Conservation (phyloP, 2,888 invertebrate species). For the Athripsodes cinereus region DNA sequence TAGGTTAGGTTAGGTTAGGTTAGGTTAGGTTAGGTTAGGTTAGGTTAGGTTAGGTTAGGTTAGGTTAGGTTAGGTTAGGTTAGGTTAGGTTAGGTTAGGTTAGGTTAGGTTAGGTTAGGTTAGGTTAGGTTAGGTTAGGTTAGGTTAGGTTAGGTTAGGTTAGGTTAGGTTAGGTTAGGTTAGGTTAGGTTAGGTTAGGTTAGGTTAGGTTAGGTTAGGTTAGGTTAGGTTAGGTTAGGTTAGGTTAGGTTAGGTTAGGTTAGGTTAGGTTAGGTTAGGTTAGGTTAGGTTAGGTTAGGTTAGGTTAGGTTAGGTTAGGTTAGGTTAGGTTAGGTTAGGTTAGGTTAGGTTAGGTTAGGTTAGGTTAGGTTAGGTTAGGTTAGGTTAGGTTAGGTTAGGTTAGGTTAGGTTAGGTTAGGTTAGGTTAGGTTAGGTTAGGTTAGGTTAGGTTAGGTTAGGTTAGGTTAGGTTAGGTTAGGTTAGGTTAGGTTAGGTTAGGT, state of each 20-base stretch:
- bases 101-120: slow-evolving; percentile 5
- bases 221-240: slow-evolving; percentile 6
- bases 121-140: slow-evolving; percentile 5
- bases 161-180: slow-evolving; percentile 5
- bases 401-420: slow-evolving; percentile 5
- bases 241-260: slow-evolving; percentile 10
- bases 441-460: slow-evolving; percentile 5
- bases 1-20: slow-evolving; percentile 13
- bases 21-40: slow-evolving; percentile 8
- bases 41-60: slow-evolving; percentile 6
- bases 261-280: slow-evolving; percentile 9
- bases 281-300: slow-evolving; percentile 6
- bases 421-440: slow-evolving; percentile 5
- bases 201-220: slow-evolving; percentile 5
- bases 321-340: slow-evolving; percentile 5
- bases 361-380: slow-evolving; percentile 5
- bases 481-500: slow-evolving; percentile 5
- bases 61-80: slow-evolving; percentile 18
- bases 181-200: slow-evolving; percentile 5
- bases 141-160: slow-evolving; percentile 5
- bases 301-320: slow-evolving; percentile 5
- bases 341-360: slow-evolving; percentile 5
- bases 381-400: slow-evolving; percentile 5
- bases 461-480: slow-evolving; percentile 5
- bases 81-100: slow-evolving; percentile 14